Evolutionary conservation across 2,797 vertebrate species (phyloP), one percentile per base, ranked within the genome.

Genomic region (Centroberyx gerrardi): DNA sequence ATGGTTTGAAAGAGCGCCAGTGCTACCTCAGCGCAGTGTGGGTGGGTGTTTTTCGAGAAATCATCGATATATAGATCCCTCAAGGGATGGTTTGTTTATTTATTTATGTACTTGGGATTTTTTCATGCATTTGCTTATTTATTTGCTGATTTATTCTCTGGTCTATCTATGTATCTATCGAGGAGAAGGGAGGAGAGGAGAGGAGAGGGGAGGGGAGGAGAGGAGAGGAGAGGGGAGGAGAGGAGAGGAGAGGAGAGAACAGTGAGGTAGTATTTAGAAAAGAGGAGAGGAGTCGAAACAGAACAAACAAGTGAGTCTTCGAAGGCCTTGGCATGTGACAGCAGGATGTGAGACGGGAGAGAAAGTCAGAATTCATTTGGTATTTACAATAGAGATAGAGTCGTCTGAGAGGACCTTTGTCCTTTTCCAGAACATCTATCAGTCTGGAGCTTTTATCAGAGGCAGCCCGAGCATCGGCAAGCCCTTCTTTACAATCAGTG

Each of bases 231-330:
- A 74, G 51, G 60, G 33, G 10, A 55, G 13, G 28, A 36, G 12
- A 68, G 18, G 28, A 13, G 0, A n/a, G 48, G 40, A 42, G 27
- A 14, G 53, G 27, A 53, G 68, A 72, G 68, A 72, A 54, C n/a
- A 54, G 28, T 29, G 17, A 78, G 29, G 52, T 40, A 55, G 74
- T 74, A 48, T 81, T 62, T 5, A 49, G 55, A 49, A 48, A 56
- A 49, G 59, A 55, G n/a, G 51, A 12, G 31, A 63, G 66, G 59
- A n/a, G 33, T 3, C 17, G 8, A 78, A 36, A 52, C 17, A 1
- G 59, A 71, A 77, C 73, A 80, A 76, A 88, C 83, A 72, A 80
- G 63, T 13, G 31, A 78, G 51, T 85, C 74, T 90, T 84, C 80
- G 56, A 81, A 65, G 67, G 72, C 65, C 63, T 83, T 85, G 83